These are phyloP conservation scores for Plumapathes pennacea DNA, from an alignment of 92 coral and sea anemone genomes.

Conservation along the genomic window DNA sequence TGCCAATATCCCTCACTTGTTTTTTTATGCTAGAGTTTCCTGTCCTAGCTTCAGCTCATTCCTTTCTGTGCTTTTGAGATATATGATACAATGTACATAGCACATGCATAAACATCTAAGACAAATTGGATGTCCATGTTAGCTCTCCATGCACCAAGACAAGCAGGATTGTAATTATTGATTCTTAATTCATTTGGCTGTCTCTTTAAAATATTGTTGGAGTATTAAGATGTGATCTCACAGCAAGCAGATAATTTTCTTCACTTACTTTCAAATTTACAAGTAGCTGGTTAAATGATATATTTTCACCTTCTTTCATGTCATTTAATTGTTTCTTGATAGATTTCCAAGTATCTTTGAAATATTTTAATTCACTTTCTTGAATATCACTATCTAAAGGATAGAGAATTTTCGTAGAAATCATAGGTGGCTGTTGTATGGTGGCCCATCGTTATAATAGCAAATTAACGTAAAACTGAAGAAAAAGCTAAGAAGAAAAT, in stretches of 20 bases:
- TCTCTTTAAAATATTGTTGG: constrained; percentile 61
- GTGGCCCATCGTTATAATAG: no score
- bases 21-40: constrained; percentile 50
- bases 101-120: constrained; percentile 63
- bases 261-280: constrained; percentile 23
- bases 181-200: constrained; percentile 51
- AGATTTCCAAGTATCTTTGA: no score
- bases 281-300: constrained; percentile 47
- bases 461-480: no score
- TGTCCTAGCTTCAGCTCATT: constrained; percentile 61
- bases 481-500: no score
- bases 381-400: no score
- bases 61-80: constrained; percentile 73
- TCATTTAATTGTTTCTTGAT: constrained; percentile 7
- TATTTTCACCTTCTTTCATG: constrained; percentile 42
- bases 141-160: constrained; percentile 63
- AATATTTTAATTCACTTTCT: no score
- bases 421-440: no score
- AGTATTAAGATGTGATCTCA: constrained; percentile 43
- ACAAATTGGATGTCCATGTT: constrained; percentile 69
- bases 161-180: constrained; percentile 35
- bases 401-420: no score
- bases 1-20: constrained; percentile 56
- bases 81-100: constrained; percentile 47
- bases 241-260: constrained; percentile 46